These are phyloP conservation scores for Manis javanica DNA, from an alignment of 2,797 vertebrate species.

Conservation along the genomic window DNA sequence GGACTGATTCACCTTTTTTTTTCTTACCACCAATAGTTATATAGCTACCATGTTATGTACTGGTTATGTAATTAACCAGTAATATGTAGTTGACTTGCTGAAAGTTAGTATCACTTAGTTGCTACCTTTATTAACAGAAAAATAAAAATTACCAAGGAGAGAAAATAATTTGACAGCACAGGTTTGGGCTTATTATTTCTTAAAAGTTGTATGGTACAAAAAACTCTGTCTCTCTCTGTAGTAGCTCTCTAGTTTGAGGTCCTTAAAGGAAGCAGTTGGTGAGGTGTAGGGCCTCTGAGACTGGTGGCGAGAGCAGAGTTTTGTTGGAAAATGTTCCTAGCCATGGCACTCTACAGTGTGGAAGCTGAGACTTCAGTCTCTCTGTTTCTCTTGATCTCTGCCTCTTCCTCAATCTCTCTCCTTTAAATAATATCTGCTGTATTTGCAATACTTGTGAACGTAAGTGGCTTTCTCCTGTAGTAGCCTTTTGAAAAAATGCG, in stretches of 20 bases:
- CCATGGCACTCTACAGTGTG: background rate
- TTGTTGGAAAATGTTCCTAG: background rate
- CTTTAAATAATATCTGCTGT: conserved; percentile 67
- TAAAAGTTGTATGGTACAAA: background rate
- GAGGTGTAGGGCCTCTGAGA: background rate
- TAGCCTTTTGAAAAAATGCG: conserved; percentile 70
- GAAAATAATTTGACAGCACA: background rate
- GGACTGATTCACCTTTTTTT: background rate
- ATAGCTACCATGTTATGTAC: background rate
- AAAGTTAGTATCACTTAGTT: background rate
- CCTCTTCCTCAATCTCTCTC: background rate
- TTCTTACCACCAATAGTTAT: background rate
- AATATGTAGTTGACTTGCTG: background rate
- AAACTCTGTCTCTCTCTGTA: background rate
- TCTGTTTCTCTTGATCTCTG: conserved; percentile 13
- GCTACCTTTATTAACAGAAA: background rate
- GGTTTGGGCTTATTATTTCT: background rate
- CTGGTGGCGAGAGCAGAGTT: background rate
- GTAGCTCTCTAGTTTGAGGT: background rate
- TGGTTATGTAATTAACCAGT: background rate
- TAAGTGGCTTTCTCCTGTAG: conserved; percentile 67
- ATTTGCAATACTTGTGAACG: conserved; percentile 58
- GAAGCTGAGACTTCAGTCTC: background rate
- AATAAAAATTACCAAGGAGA: background rate
- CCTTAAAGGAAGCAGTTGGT: background rate